A percentile compares a stretch with the other conserved stretches of the same genome.
These are phyloP conservation scores for Microctenopoma steveboyesi DNA, from an alignment of 2,797 vertebrate genomes.

Conservation along the genomic window DNA sequence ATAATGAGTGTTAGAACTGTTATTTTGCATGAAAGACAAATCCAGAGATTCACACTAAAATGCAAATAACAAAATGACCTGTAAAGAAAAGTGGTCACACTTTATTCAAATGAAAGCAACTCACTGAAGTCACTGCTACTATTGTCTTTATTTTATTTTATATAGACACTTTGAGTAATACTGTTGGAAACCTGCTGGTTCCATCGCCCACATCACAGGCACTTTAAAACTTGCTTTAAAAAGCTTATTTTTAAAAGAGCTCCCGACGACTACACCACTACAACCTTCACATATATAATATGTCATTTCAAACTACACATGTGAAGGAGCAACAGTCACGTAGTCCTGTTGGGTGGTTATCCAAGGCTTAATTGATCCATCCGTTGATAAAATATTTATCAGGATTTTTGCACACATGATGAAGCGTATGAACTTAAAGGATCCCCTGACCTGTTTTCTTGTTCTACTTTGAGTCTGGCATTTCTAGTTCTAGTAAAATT, in stretches of 20 bases:
- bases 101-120: neutral
- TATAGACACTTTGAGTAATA: neutral
- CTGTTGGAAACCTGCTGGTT: conserved; percentile 14
- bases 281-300: neutral
- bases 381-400: too few species aligned
- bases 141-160: neutral
- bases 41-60: too few species aligned
- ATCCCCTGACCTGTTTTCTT: too few species aligned
- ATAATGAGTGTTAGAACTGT: neutral
- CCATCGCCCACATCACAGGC: conserved; percentile 13
- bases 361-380: too few species aligned
- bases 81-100: too few species aligned
- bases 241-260: conserved; percentile 23
- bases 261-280: conserved; percentile 14
- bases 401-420: too few species aligned
- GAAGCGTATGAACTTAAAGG: too few species aligned
- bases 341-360: too few species aligned
- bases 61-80: too few species aligned
- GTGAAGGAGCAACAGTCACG: neutral
- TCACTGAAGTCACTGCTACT: neutral
- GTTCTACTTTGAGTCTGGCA: too few species aligned
- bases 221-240: conserved; percentile 25
- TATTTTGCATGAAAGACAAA: too few species aligned
- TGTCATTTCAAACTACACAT: conserved; percentile 10
- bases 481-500: too few species aligned